Conservation (phyloP, 2,113 vertebrate species). For the Strix aluco region DNA sequence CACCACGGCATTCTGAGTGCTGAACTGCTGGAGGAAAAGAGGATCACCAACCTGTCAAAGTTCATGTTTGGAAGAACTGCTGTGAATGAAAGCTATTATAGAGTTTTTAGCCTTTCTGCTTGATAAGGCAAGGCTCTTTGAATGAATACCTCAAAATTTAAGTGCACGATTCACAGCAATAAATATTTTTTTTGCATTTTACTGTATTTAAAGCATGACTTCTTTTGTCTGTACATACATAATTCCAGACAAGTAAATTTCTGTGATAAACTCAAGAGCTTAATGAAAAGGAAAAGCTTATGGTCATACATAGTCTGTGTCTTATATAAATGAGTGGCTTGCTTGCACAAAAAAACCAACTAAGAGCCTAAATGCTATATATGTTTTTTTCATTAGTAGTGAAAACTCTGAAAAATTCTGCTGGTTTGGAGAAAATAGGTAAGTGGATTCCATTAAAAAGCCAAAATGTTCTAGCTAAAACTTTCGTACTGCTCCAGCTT, state of each 20-base stretch:
- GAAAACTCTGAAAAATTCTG: background rate
- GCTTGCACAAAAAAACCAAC: background rate
- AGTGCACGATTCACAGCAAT: constrained; percentile 1
- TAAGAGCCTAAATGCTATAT: background rate
- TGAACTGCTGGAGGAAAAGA: background rate
- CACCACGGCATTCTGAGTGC: constrained; percentile 78
- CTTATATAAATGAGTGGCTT: background rate
- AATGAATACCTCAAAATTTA: constrained; percentile 8
- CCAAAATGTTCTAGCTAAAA: background rate
- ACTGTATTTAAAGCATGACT: background rate
- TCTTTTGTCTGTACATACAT: background rate
- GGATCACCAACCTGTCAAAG: constrained; percentile 42
- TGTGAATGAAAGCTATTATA: constrained; percentile 1
- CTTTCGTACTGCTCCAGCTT: background rate
- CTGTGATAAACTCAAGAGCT: background rate
- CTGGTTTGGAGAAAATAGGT: background rate
- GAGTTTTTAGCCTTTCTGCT: constrained; percentile 7
- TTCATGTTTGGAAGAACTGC: constrained; percentile 29
- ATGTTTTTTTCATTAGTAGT: background rate
- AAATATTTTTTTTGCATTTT: constrained; percentile 40
- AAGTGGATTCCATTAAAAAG: background rate
- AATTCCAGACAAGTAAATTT: background rate
- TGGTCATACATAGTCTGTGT: background rate
- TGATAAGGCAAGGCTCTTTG: background rate
- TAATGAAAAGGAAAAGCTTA: background rate